Base-by-base conservation (phyloP, 1,140 invertebrate species). In the Ips nitidus region DNA sequence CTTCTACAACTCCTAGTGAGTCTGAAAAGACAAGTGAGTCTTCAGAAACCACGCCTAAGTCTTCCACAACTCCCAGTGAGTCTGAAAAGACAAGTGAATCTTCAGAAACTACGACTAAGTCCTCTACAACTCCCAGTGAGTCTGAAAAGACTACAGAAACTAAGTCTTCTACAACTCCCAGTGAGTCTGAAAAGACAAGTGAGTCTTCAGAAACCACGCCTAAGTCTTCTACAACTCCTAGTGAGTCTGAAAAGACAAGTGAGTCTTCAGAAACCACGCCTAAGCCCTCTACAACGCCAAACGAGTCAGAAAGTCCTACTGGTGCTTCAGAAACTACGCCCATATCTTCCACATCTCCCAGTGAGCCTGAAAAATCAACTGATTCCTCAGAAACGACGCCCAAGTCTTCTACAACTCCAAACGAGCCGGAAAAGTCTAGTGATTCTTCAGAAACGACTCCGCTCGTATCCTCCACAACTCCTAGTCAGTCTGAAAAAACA, bases 271-370 rank as follows among this genome's bases (percentile, higher is more conserved):
- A 68, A 55, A 57, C 58, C 41, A 55, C 47, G 2, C 45, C 67
- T 36, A 52, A 61, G 55, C n/a, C 47, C 22, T 22, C 22, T 22
- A 22, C 22, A 43, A 36, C 52, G 22, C 53, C 63, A 2, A 0
- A 41, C 38, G 60, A 63, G 1, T 43, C 59, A 5, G 52, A 61
- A 52, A 69, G 1, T 1, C 52, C 66, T 4, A 69, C 5, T 36
- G 52, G 58, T 41, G 45, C 66, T 36, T 3, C 8, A 2, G 50
- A 61, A 61, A 59, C 58, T 42, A 69, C 66, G 7, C 66, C 65
- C 38, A 58, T 50, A 52, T 5, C 8, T 41, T 64, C 62, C 8
- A 36, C 5, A 52, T 43, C 60, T 41, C 41, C 57, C 6, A 60
- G 57, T 7, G 52, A 53, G 6, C 2, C 43, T 2, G 41, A 3